A percentile compares a stretch with the other conserved stretches of the same genome.
Conservation (phyloP, 2,888 invertebrate genomes). For the Chymomyza fuscimana region DNA sequence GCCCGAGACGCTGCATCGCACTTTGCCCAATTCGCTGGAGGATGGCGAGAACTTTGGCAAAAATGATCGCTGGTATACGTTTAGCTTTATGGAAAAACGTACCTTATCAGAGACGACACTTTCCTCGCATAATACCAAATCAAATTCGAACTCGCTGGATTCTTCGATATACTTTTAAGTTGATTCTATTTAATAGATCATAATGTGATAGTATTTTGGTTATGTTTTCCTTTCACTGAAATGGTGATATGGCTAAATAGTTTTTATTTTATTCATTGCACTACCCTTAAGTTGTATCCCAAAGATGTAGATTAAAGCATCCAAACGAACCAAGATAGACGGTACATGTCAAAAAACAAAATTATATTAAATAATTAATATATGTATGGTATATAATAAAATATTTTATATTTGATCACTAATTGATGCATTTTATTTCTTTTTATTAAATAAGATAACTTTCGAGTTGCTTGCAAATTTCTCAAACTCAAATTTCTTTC, state of each 20-base stretch:
- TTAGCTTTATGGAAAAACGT: constrained; percentile 75
- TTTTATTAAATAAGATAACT: no score
- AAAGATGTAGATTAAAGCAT: not conserved
- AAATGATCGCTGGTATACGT: constrained; percentile 81
- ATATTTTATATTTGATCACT: no score
- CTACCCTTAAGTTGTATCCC: not conserved
- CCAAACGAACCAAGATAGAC: not conserved
- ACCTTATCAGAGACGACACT: constrained; percentile 59
- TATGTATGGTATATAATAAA: no score
- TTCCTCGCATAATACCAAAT: constrained; percentile 33
- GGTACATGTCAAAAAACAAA: no score
- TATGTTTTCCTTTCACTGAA: not conserved
- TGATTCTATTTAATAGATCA: not conserved
- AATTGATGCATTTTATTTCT: no score
- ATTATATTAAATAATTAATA: no score
- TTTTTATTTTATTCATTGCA: not conserved
- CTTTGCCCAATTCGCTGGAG: constrained; percentile 82
- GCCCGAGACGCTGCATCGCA: constrained; percentile 82
- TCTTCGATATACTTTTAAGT: constrained; percentile 37
- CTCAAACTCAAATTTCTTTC: no score
- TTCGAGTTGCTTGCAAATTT: no score
- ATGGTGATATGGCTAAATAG: not conserved
- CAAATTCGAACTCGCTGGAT: constrained; percentile 32
- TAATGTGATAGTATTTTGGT: not conserved
- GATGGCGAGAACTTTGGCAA: constrained; percentile 83